Evolutionary conservation across 2,797 vertebrate genomes (phyloP), one percentile per base, ranked within the genome.

Genomic region (Erpetoichthys calabaricus): DNA sequence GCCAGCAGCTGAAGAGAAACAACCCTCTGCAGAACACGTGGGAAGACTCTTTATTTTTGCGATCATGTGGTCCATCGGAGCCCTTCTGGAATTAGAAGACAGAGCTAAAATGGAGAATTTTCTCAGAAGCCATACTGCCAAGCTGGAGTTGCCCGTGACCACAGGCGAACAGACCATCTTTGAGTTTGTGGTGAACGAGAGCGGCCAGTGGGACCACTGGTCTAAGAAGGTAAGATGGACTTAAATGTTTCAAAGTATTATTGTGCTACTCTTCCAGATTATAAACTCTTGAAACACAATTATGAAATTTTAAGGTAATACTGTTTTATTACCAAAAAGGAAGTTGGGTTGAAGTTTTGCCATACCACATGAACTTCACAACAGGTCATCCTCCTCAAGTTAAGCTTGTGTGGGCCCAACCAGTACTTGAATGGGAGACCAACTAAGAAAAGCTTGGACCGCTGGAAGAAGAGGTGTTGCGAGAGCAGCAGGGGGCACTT

Each of bases 1-100:
- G n/a, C 73, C 76, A 1, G 68, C 64, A 0, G 61, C 2, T 2
- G 78, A 82, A 3, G 88, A 90, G 62, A 87, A 75, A 53, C 77
- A 76, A 58, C 68, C 74, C 45, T 69, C 65, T 1, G 63, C 60
- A 44, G 75, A 72, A 0, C 74, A 85, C 1, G 51, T 87, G 58
- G 64, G 75, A 46, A 79, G 84, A 2, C 70, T 86, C 51, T 90
- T 91, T 25, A 45, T 87, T 43, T 90, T 91, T 3, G 75, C 84
- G 5, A 56, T 88, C 56, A 87, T 91, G 88, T 91, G 89, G 89
- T 89, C 87, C 55, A 64, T 81, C 0, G 89, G 88, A 54, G 85
- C 88, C 3, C 70, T 89, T 62, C 67, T 91, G 72, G 89, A 91
- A 71, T 75, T 77, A 4, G 82, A 85, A 1, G 86, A 89, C 73